phyloP scores from a whole-genome alignment of 2,888 invertebrate genomes.

The Hecatera dysodea region DNA sequence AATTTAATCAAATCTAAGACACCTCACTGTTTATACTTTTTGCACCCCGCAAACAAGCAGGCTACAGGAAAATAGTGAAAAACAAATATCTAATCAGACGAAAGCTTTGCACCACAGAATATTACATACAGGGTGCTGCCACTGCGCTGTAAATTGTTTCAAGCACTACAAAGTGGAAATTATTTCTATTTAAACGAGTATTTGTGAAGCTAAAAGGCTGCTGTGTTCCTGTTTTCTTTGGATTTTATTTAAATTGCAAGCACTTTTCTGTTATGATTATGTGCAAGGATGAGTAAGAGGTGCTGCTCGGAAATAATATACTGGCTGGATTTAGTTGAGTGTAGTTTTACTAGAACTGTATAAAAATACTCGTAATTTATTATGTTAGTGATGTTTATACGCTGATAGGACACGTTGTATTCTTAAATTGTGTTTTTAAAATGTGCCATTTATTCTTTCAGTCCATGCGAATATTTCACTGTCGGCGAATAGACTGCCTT shows the following conservation, averaged over 20 bases:
- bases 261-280: slow-evolving; percentile 49
- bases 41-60: slow-evolving; percentile 45
- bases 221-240: slow-evolving; percentile 46
- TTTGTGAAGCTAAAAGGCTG: slow-evolving; percentile 53
- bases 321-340: background rate
- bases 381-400: slow-evolving; percentile 6
- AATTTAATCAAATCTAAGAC: slow-evolving; percentile 63
- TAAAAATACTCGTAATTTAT: slow-evolving; percentile 12
- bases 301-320: slow-evolving; percentile 29
- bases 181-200: slow-evolving; percentile 58
- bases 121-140: slow-evolving; percentile 66
- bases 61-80: slow-evolving; percentile 53
- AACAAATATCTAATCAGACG: slow-evolving; percentile 71
- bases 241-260: slow-evolving; percentile 51
- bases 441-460: too few species aligned
- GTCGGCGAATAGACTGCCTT: too few species aligned
- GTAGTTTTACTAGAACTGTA: slow-evolving; percentile 16
- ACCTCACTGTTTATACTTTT: slow-evolving; percentile 46
- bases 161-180: slow-evolving; percentile 58
- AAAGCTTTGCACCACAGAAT: slow-evolving; percentile 69
- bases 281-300: slow-evolving; percentile 25
- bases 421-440: background rate
- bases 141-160: slow-evolving; percentile 61
- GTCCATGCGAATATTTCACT: too few species aligned
- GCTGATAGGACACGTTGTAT: background rate